Evolutionary conservation across 2,888 invertebrate species (phyloP), one percentile per base, ranked within the genome.

Genomic region (Pristionchus entomophagus): DNA sequence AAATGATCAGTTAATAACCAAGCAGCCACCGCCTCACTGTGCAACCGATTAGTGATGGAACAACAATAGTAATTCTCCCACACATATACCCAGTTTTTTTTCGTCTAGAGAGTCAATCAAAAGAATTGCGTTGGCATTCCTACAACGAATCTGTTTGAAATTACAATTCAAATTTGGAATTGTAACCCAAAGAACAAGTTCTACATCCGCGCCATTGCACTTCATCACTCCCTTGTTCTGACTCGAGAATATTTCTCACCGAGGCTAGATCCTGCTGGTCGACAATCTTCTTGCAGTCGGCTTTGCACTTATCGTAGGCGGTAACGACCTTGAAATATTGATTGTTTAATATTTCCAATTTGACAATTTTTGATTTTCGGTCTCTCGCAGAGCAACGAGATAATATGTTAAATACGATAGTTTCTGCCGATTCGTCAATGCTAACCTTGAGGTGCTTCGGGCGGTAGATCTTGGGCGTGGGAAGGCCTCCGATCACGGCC

Each of bases 241-340:
- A 26, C 2, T 32, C 1, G 22, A 26, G 2, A 26, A 10, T 10
- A 29, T 32, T 2, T n/a, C 65, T 49, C 4, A 84, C 83, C 83
- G 83, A 41, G 49, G 62, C 65, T 8, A 84, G 29, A 22, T 84
- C 83, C 65, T 84, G 62, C 22, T 62, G 45, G 32, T 84, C 83
- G 26, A 41, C 45, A 14, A 65, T 65, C 65, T 45, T 84, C 32
- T 62, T 26, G 49, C 83, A 84, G 19, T 84, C 83, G 49, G 29
- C 26, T 45, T 84, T 84, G 65, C 83, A 84, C n/a, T 65, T 41
- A 38, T 84, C 83, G 49, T 65, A 84, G 32, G 83, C 83, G 14
- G 83, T 45, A 5, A 84, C 29, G 8, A 86, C 86, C 85, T 91
- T 90, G 62, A 88, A 85, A 82, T 82, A n/a, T n/a, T n/a, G n/a